Conservation (phyloP, 2,797 vertebrate genomes). For the Poeciliopsis infans region DNA sequence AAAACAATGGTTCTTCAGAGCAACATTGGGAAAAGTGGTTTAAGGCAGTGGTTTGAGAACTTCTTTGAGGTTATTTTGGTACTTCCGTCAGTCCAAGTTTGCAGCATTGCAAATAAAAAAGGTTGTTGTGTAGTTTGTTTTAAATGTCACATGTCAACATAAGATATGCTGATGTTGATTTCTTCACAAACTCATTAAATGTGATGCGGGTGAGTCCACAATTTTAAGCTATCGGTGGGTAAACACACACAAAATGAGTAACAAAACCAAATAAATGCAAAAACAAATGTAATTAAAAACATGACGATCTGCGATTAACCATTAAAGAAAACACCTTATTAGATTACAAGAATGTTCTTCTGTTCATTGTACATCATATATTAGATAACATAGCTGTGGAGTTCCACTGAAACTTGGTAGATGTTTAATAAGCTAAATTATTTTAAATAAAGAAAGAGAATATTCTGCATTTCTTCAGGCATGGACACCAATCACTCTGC, state of each 20-base stretch:
- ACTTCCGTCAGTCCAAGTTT: not conserved
- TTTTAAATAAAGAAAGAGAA: not conserved
- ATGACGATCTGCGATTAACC: not conserved
- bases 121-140: not conserved
- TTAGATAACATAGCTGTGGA: not conserved
- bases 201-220: not conserved
- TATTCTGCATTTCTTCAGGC: conserved; percentile 28
- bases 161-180: not conserved
- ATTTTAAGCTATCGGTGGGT: not conserved
- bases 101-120: not conserved
- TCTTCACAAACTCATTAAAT: not conserved
- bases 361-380: not conserved
- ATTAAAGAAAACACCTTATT: not conserved
- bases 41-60: conserved; percentile 7
- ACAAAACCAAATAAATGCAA: not conserved
- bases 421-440: not conserved
- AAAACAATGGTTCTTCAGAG: conserved; percentile 22
- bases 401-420: not conserved
- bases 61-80: not conserved
- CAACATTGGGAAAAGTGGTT: conserved; percentile 30
- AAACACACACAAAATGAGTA: not conserved
- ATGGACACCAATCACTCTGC: conserved; percentile 7
- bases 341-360: not conserved
- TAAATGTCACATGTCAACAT: not conserved
- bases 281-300: not conserved